Evolutionary conservation across 2,113 vertebrate species (phyloP).

Genomic region (Cololabis saira): DNA sequence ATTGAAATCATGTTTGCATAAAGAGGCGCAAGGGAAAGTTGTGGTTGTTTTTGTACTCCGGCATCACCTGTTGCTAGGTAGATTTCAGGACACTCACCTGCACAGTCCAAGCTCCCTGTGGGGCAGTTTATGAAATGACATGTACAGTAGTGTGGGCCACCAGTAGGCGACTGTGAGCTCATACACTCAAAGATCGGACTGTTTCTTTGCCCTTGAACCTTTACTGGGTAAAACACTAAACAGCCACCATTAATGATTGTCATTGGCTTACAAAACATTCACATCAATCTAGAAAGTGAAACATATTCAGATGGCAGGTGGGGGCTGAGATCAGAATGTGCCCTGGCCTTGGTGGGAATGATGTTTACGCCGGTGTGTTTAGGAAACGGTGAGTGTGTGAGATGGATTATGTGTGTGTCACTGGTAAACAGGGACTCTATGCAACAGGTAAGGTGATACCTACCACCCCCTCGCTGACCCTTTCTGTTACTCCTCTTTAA

Average conservation of each 20-base stretch:
- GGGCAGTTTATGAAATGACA: too few relatives aligned
- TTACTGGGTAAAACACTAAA: too few relatives aligned
- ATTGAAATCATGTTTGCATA: background rate
- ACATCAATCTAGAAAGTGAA: background rate
- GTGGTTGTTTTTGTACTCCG: background rate
- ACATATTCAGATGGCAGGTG: background rate
- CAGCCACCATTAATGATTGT: background rate
- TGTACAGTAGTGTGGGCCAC: too few relatives aligned
- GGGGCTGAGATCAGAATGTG: constrained; percentile 67
- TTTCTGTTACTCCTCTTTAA: constrained; percentile 9
- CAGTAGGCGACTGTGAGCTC: too few relatives aligned
- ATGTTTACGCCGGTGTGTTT: constrained; percentile 15
- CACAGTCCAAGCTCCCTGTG: background rate
- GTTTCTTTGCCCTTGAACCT: too few relatives aligned
- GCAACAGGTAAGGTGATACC: constrained; percentile 63
- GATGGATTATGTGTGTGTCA: constrained; percentile 26
- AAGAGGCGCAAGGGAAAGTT: constrained; percentile 1
- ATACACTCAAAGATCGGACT: too few relatives aligned
- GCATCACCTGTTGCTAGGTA: constrained; percentile 62
- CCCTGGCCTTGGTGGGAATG: constrained; percentile 28
- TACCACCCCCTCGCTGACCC: background rate
- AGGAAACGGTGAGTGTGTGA: constrained; percentile 17
- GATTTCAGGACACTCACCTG: constrained; percentile 3
- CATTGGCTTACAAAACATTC: background rate
- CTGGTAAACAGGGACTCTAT: constrained; percentile 58